Evolutionary conservation across 2,113 vertebrate genomes (phyloP).

Genomic region (Clarias batrachus): DNA sequence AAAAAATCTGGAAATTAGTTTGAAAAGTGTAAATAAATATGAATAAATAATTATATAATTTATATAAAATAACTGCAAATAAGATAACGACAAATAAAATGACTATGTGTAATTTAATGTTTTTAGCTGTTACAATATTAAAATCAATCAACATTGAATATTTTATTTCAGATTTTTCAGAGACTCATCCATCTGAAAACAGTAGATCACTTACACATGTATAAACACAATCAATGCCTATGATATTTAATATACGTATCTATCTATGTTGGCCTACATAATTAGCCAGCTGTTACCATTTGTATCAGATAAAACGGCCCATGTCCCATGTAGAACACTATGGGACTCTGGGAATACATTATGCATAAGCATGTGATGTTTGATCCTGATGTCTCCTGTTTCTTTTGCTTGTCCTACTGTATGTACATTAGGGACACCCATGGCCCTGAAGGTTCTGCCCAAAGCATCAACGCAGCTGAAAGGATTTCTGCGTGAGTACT

Average conservation of each 20-base stretch:
- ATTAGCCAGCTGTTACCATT: neutral
- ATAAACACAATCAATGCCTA: neutral
- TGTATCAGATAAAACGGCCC: constrained; percentile 13
- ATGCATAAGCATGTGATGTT: neutral
- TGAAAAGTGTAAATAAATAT: too few relatives aligned
- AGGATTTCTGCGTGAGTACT: constrained; percentile 91
- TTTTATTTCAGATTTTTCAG: neutral
- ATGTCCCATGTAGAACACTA: neutral
- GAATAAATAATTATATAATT: too few relatives aligned
- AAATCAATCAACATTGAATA: neutral
- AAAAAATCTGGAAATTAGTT: too few relatives aligned
- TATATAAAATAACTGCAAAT: too few relatives aligned
- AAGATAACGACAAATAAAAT: neutral
- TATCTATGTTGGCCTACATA: neutral
- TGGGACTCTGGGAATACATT: constrained; percentile 5
- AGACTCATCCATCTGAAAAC: neutral
- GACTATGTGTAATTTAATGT: neutral
- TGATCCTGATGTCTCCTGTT: constrained; percentile 27
- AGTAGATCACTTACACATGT: neutral
- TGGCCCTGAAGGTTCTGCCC: constrained; percentile 92
- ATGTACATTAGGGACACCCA: constrained; percentile 77
- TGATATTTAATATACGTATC: neutral
- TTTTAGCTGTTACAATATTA: neutral
- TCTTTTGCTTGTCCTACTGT: neutral
- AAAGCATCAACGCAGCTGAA: constrained; percentile 86